Percentiles rank a stretch among this genome's conserved stretches.
Conservation (phyloP, 2,888 invertebrate species). For the Trissolcus japonicus region DNA sequence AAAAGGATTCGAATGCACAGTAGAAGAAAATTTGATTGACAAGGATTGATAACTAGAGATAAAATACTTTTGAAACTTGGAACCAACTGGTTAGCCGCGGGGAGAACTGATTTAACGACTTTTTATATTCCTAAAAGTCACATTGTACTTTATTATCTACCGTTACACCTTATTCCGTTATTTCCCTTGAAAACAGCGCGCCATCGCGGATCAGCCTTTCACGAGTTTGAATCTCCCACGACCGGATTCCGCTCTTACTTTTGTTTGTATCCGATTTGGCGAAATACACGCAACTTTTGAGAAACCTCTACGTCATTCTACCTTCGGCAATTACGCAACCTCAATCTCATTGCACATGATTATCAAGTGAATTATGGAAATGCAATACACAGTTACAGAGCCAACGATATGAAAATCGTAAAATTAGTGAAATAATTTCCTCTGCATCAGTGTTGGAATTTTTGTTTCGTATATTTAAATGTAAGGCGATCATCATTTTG, state of each 20-base stretch:
- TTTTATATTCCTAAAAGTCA: constrained; percentile 25
- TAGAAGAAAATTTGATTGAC: neutral
- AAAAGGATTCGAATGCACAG: neutral
- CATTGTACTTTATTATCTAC: constrained; percentile 55
- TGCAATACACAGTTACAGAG: constrained; percentile 1
- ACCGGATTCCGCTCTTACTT: constrained; percentile 56
- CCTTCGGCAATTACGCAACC: constrained; percentile 48
- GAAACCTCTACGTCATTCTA: constrained; percentile 41
- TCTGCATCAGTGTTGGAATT: no score
- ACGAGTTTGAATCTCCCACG: constrained; percentile 54
- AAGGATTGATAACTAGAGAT: neutral
- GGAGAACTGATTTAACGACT: constrained; percentile 41
- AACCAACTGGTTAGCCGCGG: constrained; percentile 20
- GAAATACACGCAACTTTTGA: constrained; percentile 54
- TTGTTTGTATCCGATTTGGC: constrained; percentile 47
- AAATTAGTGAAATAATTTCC: no score
- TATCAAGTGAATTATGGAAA: constrained; percentile 30
- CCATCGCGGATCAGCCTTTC: constrained; percentile 48
- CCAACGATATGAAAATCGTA: no score
- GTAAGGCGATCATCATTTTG: no score
- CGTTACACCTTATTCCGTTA: constrained; percentile 57
- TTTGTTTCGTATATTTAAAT: no score
- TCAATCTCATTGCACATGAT: constrained; percentile 17
- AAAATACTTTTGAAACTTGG: constrained; percentile 2
- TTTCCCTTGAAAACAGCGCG: constrained; percentile 26